Percentiles rank a stretch among this genome's conserved stretches.
Conservation (phyloP, 2,113 vertebrate genomes). For the Leptosomus discolor region DNA sequence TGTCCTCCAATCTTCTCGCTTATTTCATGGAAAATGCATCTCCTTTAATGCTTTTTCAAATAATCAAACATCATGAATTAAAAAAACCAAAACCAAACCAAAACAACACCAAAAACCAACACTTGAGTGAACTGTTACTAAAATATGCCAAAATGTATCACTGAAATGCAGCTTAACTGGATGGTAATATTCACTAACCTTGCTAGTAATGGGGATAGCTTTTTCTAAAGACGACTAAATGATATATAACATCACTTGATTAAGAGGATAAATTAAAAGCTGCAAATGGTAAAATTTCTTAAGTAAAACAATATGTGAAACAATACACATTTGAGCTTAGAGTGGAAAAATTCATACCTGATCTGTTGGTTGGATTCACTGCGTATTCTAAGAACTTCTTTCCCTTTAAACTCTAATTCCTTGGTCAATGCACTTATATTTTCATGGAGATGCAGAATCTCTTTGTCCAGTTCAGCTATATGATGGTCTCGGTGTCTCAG, state of each 20-base stretch:
- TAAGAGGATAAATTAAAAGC: not conserved
- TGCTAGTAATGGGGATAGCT: not conserved
- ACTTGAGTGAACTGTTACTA: not conserved
- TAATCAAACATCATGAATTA: conserved; percentile 9
- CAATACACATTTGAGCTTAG: not conserved
- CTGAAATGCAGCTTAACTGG: not conserved
- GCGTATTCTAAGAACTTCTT: conserved; percentile 96
- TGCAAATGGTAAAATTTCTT: not conserved
- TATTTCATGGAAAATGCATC: conserved; percentile 66
- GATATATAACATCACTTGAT: not conserved
- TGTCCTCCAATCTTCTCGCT: conserved; percentile 53
- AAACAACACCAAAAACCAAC: not conserved
- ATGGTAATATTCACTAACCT: not conserved
- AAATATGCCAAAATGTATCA: not conserved
- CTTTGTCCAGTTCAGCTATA: conserved; percentile 91
- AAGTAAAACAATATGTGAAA: not conserved
- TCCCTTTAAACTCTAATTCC: conserved; percentile 95
- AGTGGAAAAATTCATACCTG: conserved; percentile 76
- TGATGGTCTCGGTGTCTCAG: conserved; percentile 89
- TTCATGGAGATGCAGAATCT: conserved; percentile 92
- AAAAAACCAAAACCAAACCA: not conserved
- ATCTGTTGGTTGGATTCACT: conserved; percentile 97
- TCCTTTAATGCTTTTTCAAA: conserved; percentile 80
- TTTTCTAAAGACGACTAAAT: not conserved
- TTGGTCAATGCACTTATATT: conserved; percentile 94